Evolutionary conservation across 2,113 vertebrate genomes (phyloP).

Genomic region (Cebidichthys violaceus): DNA sequence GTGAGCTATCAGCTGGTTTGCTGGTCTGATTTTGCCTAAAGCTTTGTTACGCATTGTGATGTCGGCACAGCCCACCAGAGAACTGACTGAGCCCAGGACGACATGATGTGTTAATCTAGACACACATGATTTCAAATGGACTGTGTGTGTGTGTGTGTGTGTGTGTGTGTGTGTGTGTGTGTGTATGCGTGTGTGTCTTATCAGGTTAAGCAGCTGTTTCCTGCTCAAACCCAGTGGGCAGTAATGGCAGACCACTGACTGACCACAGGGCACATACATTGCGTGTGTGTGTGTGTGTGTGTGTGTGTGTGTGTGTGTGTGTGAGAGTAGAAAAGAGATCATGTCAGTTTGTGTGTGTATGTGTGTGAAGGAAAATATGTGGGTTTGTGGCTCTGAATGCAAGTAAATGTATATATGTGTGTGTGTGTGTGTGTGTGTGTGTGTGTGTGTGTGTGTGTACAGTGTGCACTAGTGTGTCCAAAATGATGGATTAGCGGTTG

Average conservation of each 20-base stretch:
- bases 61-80: background rate
- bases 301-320: background rate
- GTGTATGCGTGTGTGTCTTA: slow-evolving; percentile 21
- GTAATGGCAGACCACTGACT: slow-evolving; percentile 7
- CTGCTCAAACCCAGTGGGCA: slow-evolving; percentile 40
- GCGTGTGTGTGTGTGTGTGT: background rate
- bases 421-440: slow-evolving; percentile 11
- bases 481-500: slow-evolving; percentile 68
- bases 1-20: slow-evolving; percentile 8
- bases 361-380: background rate
- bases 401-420: background rate
- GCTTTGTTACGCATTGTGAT: slow-evolving; percentile 8
- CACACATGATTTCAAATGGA: slow-evolving; percentile 23
- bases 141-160: slow-evolving; percentile 25
- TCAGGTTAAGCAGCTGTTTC: slow-evolving; percentile 53
- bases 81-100: slow-evolving; percentile 1
- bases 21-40: background rate
- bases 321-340: background rate
- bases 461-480: slow-evolving; percentile 32
- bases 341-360: slow-evolving; percentile 1
- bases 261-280: slow-evolving; percentile 29
- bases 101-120: slow-evolving; percentile 29
- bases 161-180: slow-evolving; percentile 8
- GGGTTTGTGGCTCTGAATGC: background rate
- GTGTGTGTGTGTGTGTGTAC: slow-evolving; percentile 15